A percentile compares a stretch with the other conserved stretches of the same genome.
Conservation (phyloP, 2,888 invertebrate species). For the Neoitamus cyanurus region DNA sequence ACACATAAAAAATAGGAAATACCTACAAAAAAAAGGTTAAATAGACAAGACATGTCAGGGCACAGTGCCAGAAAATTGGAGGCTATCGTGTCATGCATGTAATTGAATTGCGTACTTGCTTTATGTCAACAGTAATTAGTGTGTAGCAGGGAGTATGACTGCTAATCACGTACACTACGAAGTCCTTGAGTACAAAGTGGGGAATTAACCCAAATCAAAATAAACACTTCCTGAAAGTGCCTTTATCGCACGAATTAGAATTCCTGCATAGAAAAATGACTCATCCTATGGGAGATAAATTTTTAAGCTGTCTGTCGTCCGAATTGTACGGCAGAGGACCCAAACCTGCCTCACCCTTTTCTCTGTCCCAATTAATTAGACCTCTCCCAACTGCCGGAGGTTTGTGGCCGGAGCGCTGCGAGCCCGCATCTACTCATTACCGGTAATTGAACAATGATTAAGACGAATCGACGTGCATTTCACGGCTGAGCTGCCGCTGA, state of each 20-base stretch:
- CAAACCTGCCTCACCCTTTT: background rate
- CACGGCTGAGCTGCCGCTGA: conserved; percentile 15
- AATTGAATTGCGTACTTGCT: background rate
- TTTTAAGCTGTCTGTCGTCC: background rate
- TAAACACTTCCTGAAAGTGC: background rate
- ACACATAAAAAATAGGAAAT: too few species aligned
- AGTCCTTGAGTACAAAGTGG: background rate
- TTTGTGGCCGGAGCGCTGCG: background rate
- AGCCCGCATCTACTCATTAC: background rate
- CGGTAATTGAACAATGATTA: conserved; percentile 18
- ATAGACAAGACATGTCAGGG: too few species aligned
- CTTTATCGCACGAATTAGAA: background rate
- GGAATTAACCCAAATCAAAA: background rate
- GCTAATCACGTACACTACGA: background rate
- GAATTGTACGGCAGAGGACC: background rate
- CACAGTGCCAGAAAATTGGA: background rate
- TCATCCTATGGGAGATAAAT: background rate
- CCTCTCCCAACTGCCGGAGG: background rate
- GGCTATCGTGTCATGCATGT: background rate
- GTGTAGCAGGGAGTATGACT: background rate
- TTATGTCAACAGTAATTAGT: background rate
- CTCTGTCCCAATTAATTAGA: background rate
- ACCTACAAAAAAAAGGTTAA: too few species aligned
- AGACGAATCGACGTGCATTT: conserved; percentile 18
- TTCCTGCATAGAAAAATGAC: background rate